Evolutionary conservation across 2,888 invertebrate genomes (phyloP).

Genomic region (Macaria notata): DNA sequence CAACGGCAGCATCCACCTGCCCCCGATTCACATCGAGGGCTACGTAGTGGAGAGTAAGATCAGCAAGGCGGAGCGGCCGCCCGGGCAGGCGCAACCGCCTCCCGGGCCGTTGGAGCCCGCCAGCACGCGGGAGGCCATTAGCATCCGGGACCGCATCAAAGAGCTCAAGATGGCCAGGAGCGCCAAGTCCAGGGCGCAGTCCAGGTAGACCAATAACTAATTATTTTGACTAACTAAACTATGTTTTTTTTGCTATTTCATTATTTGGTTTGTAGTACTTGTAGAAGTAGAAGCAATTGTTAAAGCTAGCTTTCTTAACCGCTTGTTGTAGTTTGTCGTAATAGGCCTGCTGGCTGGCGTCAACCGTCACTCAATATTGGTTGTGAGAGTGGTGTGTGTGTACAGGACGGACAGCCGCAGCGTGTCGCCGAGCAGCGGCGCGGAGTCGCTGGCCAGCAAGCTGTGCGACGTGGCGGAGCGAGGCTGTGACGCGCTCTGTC

Average conservation of each 20-base stretch:
- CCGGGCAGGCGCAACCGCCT: conserved; percentile 12
- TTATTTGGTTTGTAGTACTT: too few species aligned
- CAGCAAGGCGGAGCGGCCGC: conserved; percentile 18
- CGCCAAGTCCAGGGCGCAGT: conserved; percentile 24
- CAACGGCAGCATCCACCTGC: conserved; percentile 45
- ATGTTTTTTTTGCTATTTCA: too few species aligned
- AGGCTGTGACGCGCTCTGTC: conserved; percentile 62
- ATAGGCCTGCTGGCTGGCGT: too few species aligned
- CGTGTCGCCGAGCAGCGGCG: conserved; percentile 45
- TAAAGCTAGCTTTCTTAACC: too few species aligned
- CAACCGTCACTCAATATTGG: too few species aligned
- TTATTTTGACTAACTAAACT: too few species aligned
- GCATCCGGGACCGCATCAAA: conserved; percentile 60
- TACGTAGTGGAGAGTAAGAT: conserved; percentile 35
- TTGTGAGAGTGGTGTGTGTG: too few species aligned
- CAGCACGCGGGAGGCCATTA: conserved; percentile 48
- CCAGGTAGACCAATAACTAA: conserved; percentile 21
- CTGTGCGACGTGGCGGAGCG: conserved; percentile 54
- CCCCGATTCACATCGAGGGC: conserved; percentile 59
- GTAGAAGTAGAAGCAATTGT: too few species aligned
- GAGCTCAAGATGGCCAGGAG: conserved; percentile 53
- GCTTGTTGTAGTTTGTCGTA: too few species aligned
- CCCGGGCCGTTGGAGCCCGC: conserved; percentile 2
- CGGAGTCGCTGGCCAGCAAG: conserved; percentile 39
- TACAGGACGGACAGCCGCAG: conserved; percentile 47